Evolutionary conservation across 2,888 invertebrate genomes (phyloP), one percentile per base, ranked within the genome.

Genomic region (Amblyjoppa proteus): DNA sequence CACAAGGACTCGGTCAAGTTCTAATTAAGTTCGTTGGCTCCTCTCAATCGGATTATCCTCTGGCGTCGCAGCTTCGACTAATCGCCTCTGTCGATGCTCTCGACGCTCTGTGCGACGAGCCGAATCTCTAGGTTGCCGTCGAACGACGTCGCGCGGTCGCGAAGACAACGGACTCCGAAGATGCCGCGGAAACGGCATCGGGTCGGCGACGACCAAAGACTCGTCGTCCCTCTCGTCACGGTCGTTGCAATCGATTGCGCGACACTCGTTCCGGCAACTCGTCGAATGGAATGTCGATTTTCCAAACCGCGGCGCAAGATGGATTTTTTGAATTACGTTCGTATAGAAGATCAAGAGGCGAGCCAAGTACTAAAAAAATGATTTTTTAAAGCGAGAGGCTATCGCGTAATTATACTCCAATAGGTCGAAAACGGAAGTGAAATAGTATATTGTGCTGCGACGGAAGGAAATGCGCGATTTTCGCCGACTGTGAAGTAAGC

Each of bases 1-100:
- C 71, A 84, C 86, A 84, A 81, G 80, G 86, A 81, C 81, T 85
- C 83, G 80, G 83, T 87, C 81, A 83, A 87, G 83, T 84, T 87
- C 80, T 87, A 86, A 86, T 87, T 86, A 85, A 86, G 86, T 86
- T 86, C 71, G 83, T 66, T 84, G 71, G 80, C 70, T 76, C 78
- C 74, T 85, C 82, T 81, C 83, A 85, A 81, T 83, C 64, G 83
- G 79, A 86, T 86, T 85, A 81, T 86, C 82, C 69, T 74, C 66
- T 61, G 83, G 83, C 73, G 82, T 81, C 78, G 77, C 79, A 75
- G 84, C 69, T 81, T 31, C 75, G 70, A 75, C 73, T 79, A 49
- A 77, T 28, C 38, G 25, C 28, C 70, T 69, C 53, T 6, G 41
- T 74, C 76, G 34, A 61, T 69, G 45, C n/a, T 51, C 58, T 31